Evolutionary conservation across 1,140 invertebrate genomes (phyloP).

Genomic region (Orchesella cincta): DNA sequence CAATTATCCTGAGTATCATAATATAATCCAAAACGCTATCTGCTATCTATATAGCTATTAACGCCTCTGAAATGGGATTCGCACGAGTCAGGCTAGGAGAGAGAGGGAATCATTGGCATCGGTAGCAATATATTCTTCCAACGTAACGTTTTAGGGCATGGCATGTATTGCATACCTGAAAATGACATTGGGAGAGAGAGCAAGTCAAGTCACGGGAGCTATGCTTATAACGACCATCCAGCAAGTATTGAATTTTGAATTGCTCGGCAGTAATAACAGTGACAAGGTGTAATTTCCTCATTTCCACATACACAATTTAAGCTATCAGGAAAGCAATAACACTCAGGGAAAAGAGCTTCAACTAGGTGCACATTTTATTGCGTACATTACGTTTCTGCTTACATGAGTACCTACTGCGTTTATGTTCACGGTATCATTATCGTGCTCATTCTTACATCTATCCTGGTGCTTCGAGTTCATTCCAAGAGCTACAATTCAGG

Average conservation of each 20-base stretch:
- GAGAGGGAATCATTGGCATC: no score
- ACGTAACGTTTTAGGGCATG: no score
- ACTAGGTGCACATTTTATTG: no score
- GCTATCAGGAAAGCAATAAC: background rate
- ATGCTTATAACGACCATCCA: no score
- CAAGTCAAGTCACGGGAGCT: no score
- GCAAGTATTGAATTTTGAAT: no score
- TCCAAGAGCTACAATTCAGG: no score
- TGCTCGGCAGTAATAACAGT: no score
- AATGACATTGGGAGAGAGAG: no score
- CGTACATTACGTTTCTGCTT: background rate
- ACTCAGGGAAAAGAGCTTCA: background rate
- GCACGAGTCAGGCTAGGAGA: no score
- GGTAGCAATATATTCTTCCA: no score
- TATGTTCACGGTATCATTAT: conserved; percentile 13
- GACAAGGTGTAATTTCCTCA: background rate
- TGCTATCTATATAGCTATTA: background rate
- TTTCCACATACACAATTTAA: background rate
- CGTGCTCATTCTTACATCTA: background rate
- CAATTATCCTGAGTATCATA: background rate
- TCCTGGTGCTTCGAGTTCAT: background rate
- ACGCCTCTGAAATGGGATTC: background rate
- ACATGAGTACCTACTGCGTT: background rate
- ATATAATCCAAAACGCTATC: background rate
- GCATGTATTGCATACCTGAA: no score